Evolutionary conservation across 2,888 invertebrate genomes (phyloP).

Genomic region (Pemphredon lugubris): DNA sequence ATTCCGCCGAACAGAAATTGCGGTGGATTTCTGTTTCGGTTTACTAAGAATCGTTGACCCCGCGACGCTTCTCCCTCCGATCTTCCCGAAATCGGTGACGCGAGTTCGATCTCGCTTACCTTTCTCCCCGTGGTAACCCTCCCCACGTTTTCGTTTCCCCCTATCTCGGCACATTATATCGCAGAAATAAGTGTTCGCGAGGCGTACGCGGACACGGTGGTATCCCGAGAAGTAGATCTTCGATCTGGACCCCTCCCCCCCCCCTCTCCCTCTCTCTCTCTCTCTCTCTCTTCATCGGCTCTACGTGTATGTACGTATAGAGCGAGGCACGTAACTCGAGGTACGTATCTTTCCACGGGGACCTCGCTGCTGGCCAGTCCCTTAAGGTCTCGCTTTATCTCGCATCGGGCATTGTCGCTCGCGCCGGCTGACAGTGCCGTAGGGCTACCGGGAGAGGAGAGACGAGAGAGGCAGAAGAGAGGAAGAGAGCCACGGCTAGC

Average conservation of each 20-base stretch:
- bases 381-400: conserved; percentile 74
- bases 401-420: conserved; percentile 80
- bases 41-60: neutral
- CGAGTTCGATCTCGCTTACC: neutral
- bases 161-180: conserved; percentile 45
- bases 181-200: conserved; percentile 43
- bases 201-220: conserved; percentile 23
- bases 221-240: conserved; percentile 64
- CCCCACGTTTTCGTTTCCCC: conserved; percentile 4
- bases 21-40: too few relatives aligned
- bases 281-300: too few relatives aligned
- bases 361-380: conserved; percentile 47
- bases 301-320: conserved; percentile 28
- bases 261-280: too few relatives aligned
- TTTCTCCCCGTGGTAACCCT: neutral
- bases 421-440: conserved; percentile 77
- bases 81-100: neutral
- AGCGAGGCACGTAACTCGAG: conserved; percentile 43
- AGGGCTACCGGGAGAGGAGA: conserved; percentile 48
- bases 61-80: neutral
- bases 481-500: conserved; percentile 19
- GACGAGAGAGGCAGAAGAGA: conserved; percentile 1
- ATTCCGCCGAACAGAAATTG: too few relatives aligned
- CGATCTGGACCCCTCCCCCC: conserved; percentile 65
- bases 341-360: conserved; percentile 54